These are phyloP conservation scores for Synergus japonicus DNA, from an alignment of 2,888 invertebrate species.

Conservation along the genomic window DNA sequence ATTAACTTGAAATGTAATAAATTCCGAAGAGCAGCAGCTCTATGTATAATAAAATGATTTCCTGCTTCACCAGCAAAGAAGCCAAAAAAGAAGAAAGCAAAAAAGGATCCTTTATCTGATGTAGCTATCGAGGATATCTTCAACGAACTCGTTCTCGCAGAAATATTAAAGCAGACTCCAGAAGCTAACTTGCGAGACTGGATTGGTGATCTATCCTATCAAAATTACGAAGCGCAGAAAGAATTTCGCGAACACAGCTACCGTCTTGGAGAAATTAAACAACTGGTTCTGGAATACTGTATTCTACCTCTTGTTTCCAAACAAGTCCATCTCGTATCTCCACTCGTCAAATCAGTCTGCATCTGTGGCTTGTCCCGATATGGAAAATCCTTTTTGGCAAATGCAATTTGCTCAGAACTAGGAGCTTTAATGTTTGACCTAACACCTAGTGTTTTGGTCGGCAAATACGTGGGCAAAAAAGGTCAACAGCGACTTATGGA, in stretches of 20 bases:
- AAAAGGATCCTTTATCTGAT: slow-evolving; percentile 83
- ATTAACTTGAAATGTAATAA: too few species aligned
- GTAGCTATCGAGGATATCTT: slow-evolving; percentile 83
- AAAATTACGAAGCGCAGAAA: slow-evolving; percentile 79
- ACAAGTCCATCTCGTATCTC: slow-evolving; percentile 66
- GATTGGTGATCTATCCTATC: slow-evolving; percentile 84
- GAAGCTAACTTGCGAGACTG: slow-evolving; percentile 82
- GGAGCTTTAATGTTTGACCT: slow-evolving; percentile 86
- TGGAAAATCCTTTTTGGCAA: slow-evolving; percentile 85
- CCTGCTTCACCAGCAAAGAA: slow-evolving; percentile 21
- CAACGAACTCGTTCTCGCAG: slow-evolving; percentile 84
- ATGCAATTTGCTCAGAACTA: slow-evolving; percentile 86
- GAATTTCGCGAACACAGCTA: slow-evolving; percentile 77
- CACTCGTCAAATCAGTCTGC: slow-evolving; percentile 77
- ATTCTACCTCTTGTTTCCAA: slow-evolving; percentile 80
- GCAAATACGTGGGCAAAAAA: slow-evolving; percentile 85
- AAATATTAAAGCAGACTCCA: slow-evolving; percentile 84
- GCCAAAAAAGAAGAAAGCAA: slow-evolving; percentile 68
- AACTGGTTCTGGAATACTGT: slow-evolving; percentile 82
- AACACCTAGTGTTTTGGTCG: slow-evolving; percentile 83
- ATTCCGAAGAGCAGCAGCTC: too few species aligned
- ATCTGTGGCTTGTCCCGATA: slow-evolving; percentile 84
- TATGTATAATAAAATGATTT: background rate
- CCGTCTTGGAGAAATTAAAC: slow-evolving; percentile 81
- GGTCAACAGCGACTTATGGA: slow-evolving; percentile 84